phyloP scores from a whole-genome alignment of 2,797 vertebrate species.

The Ctenopoma multispine region DNA sequence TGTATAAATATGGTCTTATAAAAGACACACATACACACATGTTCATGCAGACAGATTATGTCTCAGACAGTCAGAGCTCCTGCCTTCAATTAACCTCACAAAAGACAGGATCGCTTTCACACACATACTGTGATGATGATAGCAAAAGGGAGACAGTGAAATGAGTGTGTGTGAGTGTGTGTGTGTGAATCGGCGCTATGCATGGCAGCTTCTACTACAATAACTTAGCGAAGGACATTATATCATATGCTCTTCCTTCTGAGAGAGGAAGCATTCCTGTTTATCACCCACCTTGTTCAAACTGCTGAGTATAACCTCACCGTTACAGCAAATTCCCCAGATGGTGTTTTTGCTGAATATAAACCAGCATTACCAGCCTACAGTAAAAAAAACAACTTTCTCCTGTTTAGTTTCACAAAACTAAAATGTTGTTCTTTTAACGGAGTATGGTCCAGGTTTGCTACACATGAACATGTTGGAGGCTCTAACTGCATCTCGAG shows the following conservation, averaged over 20 bases:
- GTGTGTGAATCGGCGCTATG: slow-evolving; percentile 4
- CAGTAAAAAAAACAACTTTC: background rate
- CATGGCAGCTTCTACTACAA: slow-evolving; percentile 4
- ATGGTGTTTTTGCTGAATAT: slow-evolving; percentile 1
- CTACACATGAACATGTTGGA: too few relatives aligned
- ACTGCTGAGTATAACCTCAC: background rate
- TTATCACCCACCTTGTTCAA: background rate
- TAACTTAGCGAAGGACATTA: slow-evolving; percentile 32
- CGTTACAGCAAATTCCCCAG: background rate
- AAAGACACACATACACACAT: slow-evolving; percentile 46
- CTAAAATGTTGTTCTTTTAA: background rate
- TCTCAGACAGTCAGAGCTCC: slow-evolving; percentile 77
- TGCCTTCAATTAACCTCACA: slow-evolving; percentile 84
- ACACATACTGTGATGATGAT: slow-evolving; percentile 63
- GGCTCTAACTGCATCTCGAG: background rate
- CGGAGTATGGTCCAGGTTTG: background rate
- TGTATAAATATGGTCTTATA: slow-evolving; percentile 65
- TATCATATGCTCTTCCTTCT: slow-evolving; percentile 20
- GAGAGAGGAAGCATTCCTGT: slow-evolving; percentile 21
- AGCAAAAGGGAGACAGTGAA: slow-evolving; percentile 46
- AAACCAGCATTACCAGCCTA: background rate
- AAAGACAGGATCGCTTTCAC: slow-evolving; percentile 78
- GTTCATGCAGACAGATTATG: slow-evolving; percentile 75
- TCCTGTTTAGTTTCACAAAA: background rate
- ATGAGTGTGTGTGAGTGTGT: slow-evolving; percentile 17